Conservation (phyloP, 53 echinoderm and acorn worm species). For the Antedon mediterranea region DNA sequence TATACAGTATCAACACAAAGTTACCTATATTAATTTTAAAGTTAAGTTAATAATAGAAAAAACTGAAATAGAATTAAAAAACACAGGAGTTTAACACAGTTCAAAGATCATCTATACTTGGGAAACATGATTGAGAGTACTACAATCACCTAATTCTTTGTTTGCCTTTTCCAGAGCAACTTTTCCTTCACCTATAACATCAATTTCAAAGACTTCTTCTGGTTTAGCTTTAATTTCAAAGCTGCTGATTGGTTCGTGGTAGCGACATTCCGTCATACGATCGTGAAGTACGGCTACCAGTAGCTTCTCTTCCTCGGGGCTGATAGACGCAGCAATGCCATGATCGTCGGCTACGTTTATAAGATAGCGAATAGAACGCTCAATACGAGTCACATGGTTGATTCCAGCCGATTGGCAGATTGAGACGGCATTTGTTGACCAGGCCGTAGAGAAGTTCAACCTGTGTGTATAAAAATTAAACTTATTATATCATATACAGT, state of each 20-base stretch:
- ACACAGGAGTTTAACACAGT: no score
- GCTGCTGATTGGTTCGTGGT: constrained; percentile 48
- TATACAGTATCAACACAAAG: no score
- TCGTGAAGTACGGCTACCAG: constrained; percentile 57
- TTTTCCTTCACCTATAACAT: constrained; percentile 54
- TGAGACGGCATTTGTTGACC: constrained; percentile 97
- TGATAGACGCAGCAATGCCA: constrained; percentile 18
- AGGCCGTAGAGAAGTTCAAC: constrained; percentile 89
- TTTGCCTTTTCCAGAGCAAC: constrained; percentile 76
- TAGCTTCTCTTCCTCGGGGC: constrained; percentile 18
- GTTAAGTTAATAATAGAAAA: no score
- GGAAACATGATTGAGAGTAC: no score
- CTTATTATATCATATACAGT: neutral
- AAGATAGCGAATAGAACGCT: constrained; percentile 50
- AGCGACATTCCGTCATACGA: constrained; percentile 92
- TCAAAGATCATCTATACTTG: no score
- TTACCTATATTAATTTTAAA: no score
- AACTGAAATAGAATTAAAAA: no score
- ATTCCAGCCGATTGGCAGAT: constrained; percentile 91
- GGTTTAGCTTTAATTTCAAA: constrained; percentile 58
- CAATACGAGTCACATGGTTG: no score
- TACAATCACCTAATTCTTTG: constrained; percentile 77
- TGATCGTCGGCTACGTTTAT: constrained; percentile 17
- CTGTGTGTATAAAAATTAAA: constrained; percentile 16
- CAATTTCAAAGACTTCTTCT: constrained; percentile 68